These are phyloP conservation scores for Pitangus sulphuratus DNA, from an alignment of 2,797 vertebrate species.

Conservation along the genomic window DNA sequence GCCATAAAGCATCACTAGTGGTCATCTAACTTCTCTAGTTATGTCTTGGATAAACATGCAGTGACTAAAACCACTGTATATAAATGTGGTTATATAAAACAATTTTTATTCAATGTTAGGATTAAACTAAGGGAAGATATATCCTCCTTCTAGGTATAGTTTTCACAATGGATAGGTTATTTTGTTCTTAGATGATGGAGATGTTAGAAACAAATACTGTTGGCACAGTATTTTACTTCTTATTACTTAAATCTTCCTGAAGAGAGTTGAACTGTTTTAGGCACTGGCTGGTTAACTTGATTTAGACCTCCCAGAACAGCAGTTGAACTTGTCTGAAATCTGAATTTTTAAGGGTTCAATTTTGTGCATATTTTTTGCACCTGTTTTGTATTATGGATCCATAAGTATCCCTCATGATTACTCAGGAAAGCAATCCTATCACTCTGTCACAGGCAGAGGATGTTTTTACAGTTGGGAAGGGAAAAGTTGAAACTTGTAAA, in stretches of 20 bases:
- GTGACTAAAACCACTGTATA: not conserved
- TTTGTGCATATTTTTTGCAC: constrained; percentile 62
- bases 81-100: not conserved
- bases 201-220: not conserved
- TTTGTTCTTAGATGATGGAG: not conserved
- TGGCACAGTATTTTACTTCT: not conserved
- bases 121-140: not conserved
- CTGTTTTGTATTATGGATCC: constrained; percentile 73
- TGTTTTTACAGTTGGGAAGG: constrained; percentile 64
- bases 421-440: constrained; percentile 51
- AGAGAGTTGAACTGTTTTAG: not conserved
- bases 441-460: constrained; percentile 54
- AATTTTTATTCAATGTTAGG: not conserved
- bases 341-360: not conserved
- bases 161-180: not conserved
- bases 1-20: not conserved
- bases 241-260: not conserved
- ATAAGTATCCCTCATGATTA: constrained; percentile 48
- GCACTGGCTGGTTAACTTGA: not conserved
- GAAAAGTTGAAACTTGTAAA: constrained; percentile 49
- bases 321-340: not conserved
- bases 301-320: constrained; percentile 39
- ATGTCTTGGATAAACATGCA: not conserved
- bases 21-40: not conserved
- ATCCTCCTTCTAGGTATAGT: not conserved